Conservation (phyloP, 2,113 vertebrate genomes). For the Indicator maculatus region DNA sequence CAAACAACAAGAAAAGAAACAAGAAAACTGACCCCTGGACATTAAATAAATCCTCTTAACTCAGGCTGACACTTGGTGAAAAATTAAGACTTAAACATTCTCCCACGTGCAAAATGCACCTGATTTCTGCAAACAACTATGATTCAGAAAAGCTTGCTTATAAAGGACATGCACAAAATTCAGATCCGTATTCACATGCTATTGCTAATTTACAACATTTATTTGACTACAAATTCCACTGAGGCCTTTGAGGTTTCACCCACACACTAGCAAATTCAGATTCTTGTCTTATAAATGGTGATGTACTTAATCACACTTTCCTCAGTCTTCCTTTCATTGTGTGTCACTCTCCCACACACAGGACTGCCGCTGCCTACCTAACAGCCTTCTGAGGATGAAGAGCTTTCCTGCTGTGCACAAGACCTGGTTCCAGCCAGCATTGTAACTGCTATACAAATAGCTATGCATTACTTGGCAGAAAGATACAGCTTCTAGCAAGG, state of each 20-base stretch:
- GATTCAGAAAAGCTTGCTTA: neutral
- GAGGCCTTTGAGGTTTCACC: neutral
- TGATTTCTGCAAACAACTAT: neutral
- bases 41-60: neutral
- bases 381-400: neutral
- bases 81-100: neutral
- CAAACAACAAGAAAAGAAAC: neutral
- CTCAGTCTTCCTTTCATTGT: rapidly evolving
- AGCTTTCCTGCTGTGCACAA: neutral
- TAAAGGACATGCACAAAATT: neutral
- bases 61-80: neutral
- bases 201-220: neutral
- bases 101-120: neutral
- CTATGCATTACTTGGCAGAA: rapidly evolving
- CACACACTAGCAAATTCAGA: neutral
- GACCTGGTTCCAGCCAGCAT: neutral
- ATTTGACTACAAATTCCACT: neutral
- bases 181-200: neutral
- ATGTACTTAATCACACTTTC: neutral
- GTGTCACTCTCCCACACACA: rapidly evolving
- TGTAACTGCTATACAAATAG: neutral
- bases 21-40: neutral
- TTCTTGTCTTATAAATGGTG: rapidly evolving
- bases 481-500: neutral
- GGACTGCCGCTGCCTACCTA: neutral